Conservation (phyloP, 2,888 invertebrate genomes). For the Cephus pygmeus region DNA sequence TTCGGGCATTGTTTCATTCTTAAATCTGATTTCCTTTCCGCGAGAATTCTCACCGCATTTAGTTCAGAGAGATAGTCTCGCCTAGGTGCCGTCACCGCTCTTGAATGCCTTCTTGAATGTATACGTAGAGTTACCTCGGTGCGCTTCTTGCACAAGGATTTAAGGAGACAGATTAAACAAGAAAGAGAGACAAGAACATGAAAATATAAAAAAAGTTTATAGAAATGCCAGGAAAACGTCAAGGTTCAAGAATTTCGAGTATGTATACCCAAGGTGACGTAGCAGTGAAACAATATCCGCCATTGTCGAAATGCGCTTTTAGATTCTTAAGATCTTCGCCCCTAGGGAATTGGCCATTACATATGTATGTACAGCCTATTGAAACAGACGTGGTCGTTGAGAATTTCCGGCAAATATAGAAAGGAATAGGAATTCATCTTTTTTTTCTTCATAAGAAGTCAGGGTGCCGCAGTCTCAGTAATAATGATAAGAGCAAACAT, state of each 20-base stretch:
- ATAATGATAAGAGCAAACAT: not conserved
- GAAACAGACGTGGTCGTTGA: not conserved
- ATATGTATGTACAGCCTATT: not conserved
- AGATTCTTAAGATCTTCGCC: not conserved
- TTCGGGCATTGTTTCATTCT: conserved; percentile 55
- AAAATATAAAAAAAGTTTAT: not conserved
- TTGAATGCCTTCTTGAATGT: not conserved
- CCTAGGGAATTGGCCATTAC: not conserved
- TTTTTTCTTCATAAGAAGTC: not conserved
- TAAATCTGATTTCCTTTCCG: conserved; percentile 54
- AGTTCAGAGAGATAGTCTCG: conserved; percentile 19
- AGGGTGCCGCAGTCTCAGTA: not conserved
- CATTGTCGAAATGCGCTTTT: not conserved
- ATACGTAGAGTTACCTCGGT: not conserved
- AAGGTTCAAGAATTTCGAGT: not conserved
- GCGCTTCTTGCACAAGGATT: not conserved
- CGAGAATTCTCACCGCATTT: conserved; percentile 53
- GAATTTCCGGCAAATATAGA: not conserved
- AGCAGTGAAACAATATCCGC: not conserved
- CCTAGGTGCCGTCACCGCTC: not conserved
- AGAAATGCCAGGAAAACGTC: not conserved
- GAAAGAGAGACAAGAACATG: not conserved
- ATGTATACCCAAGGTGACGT: not conserved
- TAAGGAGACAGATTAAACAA: not conserved
- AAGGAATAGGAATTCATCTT: not conserved